Percentiles rank a stretch among this genome's conserved stretches.
Conservation (phyloP, 1,140 invertebrate species). For the Hylyphantes graminicola region DNA sequence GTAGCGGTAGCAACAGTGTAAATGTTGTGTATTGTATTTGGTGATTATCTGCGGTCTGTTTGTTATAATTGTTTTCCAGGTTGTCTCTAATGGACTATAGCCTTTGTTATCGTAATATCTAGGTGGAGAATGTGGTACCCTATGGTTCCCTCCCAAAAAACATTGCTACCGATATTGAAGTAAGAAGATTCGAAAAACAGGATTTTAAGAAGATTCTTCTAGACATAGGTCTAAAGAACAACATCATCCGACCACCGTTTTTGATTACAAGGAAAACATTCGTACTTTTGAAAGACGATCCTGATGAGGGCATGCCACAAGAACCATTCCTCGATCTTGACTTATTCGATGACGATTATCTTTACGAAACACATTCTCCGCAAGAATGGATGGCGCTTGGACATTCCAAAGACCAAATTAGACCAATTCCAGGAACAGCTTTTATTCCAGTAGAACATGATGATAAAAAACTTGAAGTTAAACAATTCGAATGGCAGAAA, state of each 20-base stretch:
- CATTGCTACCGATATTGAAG: slow-evolving; percentile 11
- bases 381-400: slow-evolving; percentile 37
- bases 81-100: no score
- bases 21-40: no score
- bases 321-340: slow-evolving; percentile 28
- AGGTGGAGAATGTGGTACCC: slow-evolving; percentile 18
- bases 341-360: slow-evolving; percentile 32
- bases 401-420: not conserved
- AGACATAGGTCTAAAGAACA: not conserved
- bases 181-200: not conserved
- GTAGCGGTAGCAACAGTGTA: no score
- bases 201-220: slow-evolving; percentile 28
- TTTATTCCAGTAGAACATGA: not conserved
- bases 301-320: slow-evolving; percentile 8
- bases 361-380: slow-evolving; percentile 32
- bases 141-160: slow-evolving; percentile 19
- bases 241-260: slow-evolving; percentile 15
- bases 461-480: not conserved
- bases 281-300: not conserved
- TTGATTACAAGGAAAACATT: not conserved
- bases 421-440: slow-evolving; percentile 34
- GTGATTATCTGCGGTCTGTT: no score
- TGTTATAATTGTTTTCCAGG: no score
- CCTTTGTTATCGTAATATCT: slow-evolving; percentile 22
- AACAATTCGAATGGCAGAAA: slow-evolving; percentile 31